Conservation (phyloP, 2,113 vertebrate genomes). For the Actinemys pallida region DNA sequence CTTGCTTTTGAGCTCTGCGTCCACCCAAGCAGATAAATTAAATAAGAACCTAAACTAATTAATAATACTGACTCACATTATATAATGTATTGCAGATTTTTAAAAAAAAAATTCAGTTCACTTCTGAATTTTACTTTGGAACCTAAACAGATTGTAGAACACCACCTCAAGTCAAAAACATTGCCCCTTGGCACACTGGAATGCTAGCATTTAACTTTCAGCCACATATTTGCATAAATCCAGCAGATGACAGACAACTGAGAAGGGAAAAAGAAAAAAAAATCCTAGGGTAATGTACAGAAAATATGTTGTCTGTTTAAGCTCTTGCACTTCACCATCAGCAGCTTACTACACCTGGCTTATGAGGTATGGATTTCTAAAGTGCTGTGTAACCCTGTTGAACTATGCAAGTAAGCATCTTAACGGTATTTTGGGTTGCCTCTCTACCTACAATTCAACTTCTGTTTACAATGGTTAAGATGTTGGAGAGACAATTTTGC, state of each 20-base stretch:
- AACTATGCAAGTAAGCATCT: not conserved
- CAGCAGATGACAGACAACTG: accelerated
- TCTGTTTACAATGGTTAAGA: not conserved
- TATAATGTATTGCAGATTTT: not conserved
- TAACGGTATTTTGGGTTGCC: not conserved
- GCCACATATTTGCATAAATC: not conserved
- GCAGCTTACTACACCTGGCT: not conserved
- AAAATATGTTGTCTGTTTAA: not conserved
- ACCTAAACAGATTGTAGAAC: not conserved
- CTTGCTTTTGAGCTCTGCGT: not conserved
- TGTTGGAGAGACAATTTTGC: not conserved
- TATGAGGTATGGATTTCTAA: not conserved
- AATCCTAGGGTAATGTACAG: not conserved
- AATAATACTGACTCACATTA: not conserved
- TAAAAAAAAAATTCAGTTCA: not conserved
- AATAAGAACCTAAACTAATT: not conserved
- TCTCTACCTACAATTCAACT: not conserved
- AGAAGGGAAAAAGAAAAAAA: not conserved
- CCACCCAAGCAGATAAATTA: not conserved
- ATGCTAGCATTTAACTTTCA: not conserved
- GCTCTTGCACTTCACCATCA: not conserved
- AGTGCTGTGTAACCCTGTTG: not conserved
- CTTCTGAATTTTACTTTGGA: not conserved
- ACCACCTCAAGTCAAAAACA: not conserved
- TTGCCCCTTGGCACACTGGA: not conserved